These are phyloP conservation scores for Porphyrio hochstetteri DNA, from an alignment of 2,113 vertebrate species.

Conservation along the genomic window DNA sequence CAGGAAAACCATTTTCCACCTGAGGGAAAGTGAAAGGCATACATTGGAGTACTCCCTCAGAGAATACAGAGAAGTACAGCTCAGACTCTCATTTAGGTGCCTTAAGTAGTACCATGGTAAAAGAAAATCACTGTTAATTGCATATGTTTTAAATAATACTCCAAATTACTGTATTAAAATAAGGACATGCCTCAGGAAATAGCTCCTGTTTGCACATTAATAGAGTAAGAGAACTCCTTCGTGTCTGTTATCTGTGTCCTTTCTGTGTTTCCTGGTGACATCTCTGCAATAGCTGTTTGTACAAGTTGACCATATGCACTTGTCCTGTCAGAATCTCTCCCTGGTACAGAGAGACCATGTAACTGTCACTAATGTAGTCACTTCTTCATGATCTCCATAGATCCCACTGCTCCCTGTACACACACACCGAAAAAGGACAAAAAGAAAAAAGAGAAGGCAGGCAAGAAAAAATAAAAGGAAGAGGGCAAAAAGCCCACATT, in stretches of 20 bases:
- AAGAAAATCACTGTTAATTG: not conserved
- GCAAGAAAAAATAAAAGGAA: no score
- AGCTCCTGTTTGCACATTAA: slow-evolving; percentile 8
- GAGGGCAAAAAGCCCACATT: not conserved
- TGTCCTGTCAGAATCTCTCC: not conserved
- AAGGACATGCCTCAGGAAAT: slow-evolving; percentile 4
- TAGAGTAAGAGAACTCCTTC: not conserved
- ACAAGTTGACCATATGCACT: not conserved
- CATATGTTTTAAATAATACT: slow-evolving; percentile 18
- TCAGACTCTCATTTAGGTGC: not conserved
- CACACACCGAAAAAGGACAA: no score
- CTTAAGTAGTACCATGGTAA: not conserved
- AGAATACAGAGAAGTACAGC: not conserved
- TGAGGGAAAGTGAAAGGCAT: not conserved
- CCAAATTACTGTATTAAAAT: slow-evolving; percentile 13
- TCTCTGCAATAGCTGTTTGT: not conserved
- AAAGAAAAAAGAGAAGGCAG: not conserved
- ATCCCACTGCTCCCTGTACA: not conserved
- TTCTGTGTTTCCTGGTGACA: not conserved
- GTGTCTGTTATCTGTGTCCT: not conserved
- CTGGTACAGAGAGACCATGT: not conserved
- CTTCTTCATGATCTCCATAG: not conserved
- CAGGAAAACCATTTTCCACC: not conserved
- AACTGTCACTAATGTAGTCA: not conserved
- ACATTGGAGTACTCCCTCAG: not conserved